Evolutionary conservation across 2,113 vertebrate genomes (phyloP).

Genomic region (Beaufortia kweichowensis): DNA sequence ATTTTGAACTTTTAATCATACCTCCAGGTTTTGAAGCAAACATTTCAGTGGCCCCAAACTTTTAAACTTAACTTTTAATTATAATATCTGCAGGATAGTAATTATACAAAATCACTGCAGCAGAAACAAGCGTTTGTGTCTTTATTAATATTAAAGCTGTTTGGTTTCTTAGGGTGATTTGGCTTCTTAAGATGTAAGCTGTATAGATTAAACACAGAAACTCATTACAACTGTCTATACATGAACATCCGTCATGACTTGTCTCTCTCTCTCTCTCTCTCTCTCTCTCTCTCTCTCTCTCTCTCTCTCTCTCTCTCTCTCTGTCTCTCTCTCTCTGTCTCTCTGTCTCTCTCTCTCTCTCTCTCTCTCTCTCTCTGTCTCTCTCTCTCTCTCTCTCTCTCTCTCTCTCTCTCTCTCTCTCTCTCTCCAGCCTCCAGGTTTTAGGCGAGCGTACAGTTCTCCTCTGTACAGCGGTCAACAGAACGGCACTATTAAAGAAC

Average conservation of each 20-base stretch:
- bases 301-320: background rate
- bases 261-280: background rate
- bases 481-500: slow-evolving; percentile 26
- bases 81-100: no score
- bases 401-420: background rate
- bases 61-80: no score
- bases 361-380: background rate
- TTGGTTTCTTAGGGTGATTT: no score
- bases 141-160: no score
- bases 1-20: no score
- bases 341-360: background rate
- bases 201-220: no score
- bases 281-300: background rate
- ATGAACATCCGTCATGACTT: background rate
- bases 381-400: background rate
- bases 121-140: no score
- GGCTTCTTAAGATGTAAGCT: no score
- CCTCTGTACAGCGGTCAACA: slow-evolving; percentile 77
- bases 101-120: no score
- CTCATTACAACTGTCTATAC: no score
- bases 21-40: no score
- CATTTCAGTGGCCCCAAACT: no score
- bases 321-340: background rate
- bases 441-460: slow-evolving; percentile 88
- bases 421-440: slow-evolving; percentile 81